phyloP scores from a whole-genome alignment of 2,888 invertebrate species.

The Diplazon laetatorius region DNA sequence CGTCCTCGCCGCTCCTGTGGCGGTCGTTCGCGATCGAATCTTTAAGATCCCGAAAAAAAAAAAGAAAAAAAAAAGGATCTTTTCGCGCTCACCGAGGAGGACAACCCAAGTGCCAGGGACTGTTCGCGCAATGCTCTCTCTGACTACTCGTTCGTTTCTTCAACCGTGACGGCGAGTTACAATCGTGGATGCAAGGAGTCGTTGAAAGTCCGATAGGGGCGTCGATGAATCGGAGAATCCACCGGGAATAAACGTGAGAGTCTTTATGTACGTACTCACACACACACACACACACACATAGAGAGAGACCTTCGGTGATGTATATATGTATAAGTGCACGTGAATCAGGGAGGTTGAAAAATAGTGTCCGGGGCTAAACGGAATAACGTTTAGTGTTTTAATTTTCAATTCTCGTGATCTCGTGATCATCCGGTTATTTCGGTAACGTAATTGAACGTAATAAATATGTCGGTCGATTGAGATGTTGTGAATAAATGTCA shows the following conservation, averaged over 20 bases:
- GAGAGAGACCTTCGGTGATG: background rate
- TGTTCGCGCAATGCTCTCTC: constrained; percentile 6
- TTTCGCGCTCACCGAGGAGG: constrained; percentile 18
- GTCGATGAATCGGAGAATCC: constrained; percentile 41
- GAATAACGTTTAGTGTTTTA: background rate
- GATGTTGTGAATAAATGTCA: too few relatives aligned
- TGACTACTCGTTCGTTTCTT: constrained; percentile 39
- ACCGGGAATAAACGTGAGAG: constrained; percentile 44
- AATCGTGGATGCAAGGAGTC: constrained; percentile 71
- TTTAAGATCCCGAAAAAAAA: constrained; percentile 58
- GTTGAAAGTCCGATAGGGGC: constrained; percentile 74
- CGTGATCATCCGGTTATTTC: too few relatives aligned
- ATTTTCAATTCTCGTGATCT: too few relatives aligned
- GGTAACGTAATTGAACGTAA: too few relatives aligned
- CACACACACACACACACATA: too few relatives aligned
- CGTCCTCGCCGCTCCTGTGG: constrained; percentile 38
- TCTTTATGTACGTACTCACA: constrained; percentile 12
- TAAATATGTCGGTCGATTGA: too few relatives aligned
- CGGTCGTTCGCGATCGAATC: constrained; percentile 55
- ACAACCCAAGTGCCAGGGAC: constrained; percentile 30
- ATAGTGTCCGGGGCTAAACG: background rate
- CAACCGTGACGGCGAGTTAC: constrained; percentile 59
- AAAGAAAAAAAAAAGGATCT: constrained; percentile 48
- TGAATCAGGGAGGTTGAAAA: background rate
- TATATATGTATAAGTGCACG: background rate